Conservation (phyloP, 2,888 invertebrate species). For the Heteromyza rotundicornis region DNA sequence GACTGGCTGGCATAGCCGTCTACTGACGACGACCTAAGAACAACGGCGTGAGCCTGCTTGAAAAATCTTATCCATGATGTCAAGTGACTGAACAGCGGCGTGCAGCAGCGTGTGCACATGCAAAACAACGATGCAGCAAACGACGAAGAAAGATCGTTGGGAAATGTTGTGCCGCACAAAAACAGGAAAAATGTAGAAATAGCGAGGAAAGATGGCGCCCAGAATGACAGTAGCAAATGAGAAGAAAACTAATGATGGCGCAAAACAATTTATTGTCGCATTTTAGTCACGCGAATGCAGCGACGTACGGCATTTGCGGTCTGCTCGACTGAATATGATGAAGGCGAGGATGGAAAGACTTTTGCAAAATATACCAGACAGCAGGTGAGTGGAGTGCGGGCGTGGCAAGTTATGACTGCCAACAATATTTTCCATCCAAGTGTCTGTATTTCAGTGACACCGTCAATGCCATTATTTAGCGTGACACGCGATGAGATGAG, state of each 20-base stretch:
- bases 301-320: conserved; percentile 1
- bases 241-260: conserved; percentile 30
- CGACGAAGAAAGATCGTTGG: too few relatives aligned
- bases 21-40: too few relatives aligned
- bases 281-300: conserved; percentile 12
- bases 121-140: too few relatives aligned
- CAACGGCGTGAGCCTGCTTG: too few relatives aligned
- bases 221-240: conserved; percentile 4
- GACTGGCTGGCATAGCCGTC: too few relatives aligned
- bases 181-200: too few relatives aligned
- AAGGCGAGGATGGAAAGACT: background rate
- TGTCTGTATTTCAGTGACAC: background rate
- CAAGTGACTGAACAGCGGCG: too few relatives aligned
- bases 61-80: too few relatives aligned
- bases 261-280: conserved; percentile 40
- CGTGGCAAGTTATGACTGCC: background rate
- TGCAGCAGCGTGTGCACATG: too few relatives aligned
- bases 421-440: background rate
- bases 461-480: too few relatives aligned
- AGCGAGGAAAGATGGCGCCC: background rate
- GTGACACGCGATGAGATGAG: too few relatives aligned
- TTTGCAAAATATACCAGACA: background rate
- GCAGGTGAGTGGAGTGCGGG: background rate
- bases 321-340: background rate
- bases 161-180: too few relatives aligned